These are phyloP conservation scores for Saccopteryx leptura DNA, from an alignment of 2,113 vertebrate genomes.

Conservation along the genomic window DNA sequence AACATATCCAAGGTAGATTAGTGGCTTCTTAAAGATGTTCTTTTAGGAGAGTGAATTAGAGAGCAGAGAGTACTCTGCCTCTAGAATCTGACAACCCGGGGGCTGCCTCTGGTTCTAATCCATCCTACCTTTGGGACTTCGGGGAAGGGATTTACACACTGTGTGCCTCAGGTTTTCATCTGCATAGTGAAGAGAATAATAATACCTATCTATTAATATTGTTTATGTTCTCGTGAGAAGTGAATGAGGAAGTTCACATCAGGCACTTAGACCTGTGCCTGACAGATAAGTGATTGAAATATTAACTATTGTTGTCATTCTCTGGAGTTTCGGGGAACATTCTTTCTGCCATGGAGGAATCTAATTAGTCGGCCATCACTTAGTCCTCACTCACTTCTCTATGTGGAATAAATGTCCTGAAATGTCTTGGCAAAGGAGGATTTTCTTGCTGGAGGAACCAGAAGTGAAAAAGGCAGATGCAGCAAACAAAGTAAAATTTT, in stretches of 20 bases:
- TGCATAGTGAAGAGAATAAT: neutral
- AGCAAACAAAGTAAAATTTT: slow-evolving; percentile 72
- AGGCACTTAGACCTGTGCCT: neutral
- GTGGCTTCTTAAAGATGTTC: neutral
- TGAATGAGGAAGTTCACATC: neutral
- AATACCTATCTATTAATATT: neutral
- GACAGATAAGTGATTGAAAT: neutral
- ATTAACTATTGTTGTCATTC: neutral
- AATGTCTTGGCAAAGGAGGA: neutral
- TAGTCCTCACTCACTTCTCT: neutral
- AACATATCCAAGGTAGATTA: neutral
- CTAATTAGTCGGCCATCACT: neutral
- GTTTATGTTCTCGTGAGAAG: neutral
- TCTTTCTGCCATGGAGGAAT: neutral
- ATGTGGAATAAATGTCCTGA: neutral
- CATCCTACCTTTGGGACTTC: neutral
- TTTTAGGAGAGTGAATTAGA: neutral
- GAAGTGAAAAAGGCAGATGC: slow-evolving; percentile 18
- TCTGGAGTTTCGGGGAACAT: neutral
- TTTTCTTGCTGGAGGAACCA: neutral
- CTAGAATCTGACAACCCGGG: neutral
- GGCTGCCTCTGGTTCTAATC: neutral
- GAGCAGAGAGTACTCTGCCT: neutral
- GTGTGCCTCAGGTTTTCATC: neutral
- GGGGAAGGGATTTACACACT: neutral